Base-by-base conservation (phyloP, 2,888 invertebrate species). In the Ochropacha duplaris region DNA sequence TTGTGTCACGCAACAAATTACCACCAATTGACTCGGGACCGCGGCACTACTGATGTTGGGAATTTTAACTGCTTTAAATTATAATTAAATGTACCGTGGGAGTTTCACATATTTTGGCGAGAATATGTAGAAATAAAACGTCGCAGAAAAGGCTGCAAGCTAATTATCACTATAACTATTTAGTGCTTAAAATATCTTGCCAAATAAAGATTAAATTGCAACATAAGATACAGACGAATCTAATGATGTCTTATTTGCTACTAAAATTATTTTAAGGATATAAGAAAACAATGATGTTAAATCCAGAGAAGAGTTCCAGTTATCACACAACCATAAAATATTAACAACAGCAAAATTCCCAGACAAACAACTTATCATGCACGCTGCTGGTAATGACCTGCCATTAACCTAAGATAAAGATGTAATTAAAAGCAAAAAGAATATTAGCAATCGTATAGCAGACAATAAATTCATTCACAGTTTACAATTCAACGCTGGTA, bases 1-100 rank as follows among this genome's bases (percentile, higher is more conserved):
- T n/a, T 59, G 56, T 65, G 64, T 64, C 69, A 64, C 57, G 62
- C 66, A 61, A 71, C 61, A 61, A 75, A 78, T 78, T 75, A 69
- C 57, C 50, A 56, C 64, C 74, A 76, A 78, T 78, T 73, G 70
- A 68, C 60, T 51, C 34, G 57, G 59, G 57, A 57, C 36, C 54
- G 74, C 72, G 69, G 71, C 64, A 36, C 61, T 63, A 66, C 60
- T 71, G 70, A 65, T 61, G 57, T 36, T 56, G 50, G 50, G 51
- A 54, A 55, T 59, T 57, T 57, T 51, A 65, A 60, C 59, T 59
- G 60, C 22, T 60, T 63, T 66, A 71, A 72, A 75, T 75, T 74
- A 57, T 71, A 75, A 72, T 75, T 61, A 59, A 67, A 69, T 68
- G 65, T 57, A 54, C 44, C 54, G 54, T 68, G 67, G 60, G 71